Conservation (phyloP, 1,140 invertebrate genomes). For the Onthophagus taurus region DNA sequence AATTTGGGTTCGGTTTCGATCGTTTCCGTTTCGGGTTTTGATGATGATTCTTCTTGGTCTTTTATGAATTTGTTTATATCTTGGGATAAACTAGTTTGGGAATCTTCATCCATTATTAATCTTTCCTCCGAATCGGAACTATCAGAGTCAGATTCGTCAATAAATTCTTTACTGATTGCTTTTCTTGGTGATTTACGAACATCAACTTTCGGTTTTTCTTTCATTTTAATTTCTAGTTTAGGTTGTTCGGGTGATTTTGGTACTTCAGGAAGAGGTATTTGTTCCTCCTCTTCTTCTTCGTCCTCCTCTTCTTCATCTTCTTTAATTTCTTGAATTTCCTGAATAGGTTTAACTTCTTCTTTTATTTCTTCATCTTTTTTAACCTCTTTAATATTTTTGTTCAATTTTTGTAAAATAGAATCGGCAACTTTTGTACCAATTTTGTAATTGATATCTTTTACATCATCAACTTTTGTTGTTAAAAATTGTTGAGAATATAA, state of each 20-base stretch:
- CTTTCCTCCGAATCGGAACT: constrained; percentile 52
- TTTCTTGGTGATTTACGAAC: constrained; percentile 32
- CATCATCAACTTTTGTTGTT: constrained; percentile 39
- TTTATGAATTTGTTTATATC: constrained; percentile 28
- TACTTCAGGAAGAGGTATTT: neutral
- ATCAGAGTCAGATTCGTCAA: constrained; percentile 42
- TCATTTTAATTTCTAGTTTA: constrained; percentile 9
- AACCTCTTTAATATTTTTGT: constrained; percentile 29
- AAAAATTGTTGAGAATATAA: constrained; percentile 27
- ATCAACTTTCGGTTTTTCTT: constrained; percentile 20
- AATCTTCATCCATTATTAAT: constrained; percentile 27
- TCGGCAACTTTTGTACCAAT: constrained; percentile 34
- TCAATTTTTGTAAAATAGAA: constrained; percentile 34
- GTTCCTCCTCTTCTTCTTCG: constrained; percentile 8
- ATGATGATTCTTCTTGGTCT: constrained; percentile 24
- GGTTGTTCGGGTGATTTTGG: neutral
- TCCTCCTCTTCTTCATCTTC: constrained; percentile 16
- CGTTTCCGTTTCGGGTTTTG: constrained; percentile 1
- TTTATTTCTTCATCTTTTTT: constrained; percentile 18
- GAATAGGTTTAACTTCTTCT: neutral
- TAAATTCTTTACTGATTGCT: constrained; percentile 38
- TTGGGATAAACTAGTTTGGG: constrained; percentile 27
- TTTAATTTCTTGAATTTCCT: neutral
- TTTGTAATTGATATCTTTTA: constrained; percentile 33
- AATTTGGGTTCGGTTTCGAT: constrained; percentile 13